Evolutionary conservation across 2,888 invertebrate species (phyloP).

Genomic region (Ischnus inquisitorius): DNA sequence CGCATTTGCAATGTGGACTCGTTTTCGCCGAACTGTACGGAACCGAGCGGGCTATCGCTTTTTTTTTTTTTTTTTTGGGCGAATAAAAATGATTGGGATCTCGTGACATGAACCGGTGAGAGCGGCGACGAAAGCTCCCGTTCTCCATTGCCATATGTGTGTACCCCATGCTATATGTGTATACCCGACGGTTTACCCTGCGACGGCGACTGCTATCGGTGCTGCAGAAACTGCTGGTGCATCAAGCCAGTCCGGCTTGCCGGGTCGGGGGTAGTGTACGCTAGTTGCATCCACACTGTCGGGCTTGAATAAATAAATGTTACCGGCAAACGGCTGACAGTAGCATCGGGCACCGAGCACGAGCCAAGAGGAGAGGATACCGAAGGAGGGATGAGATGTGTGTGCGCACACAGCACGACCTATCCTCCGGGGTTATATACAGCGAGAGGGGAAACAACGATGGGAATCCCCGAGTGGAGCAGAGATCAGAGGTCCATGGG

Average conservation of each 20-base stretch:
- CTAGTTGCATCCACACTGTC: conserved; percentile 53
- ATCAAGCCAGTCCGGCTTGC: conserved; percentile 36
- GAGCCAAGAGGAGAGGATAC: conserved; percentile 44
- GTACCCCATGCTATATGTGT: not conserved
- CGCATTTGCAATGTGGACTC: conserved; percentile 14
- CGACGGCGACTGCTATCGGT: conserved; percentile 30
- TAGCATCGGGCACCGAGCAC: conserved; percentile 53
- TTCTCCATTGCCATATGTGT: not conserved
- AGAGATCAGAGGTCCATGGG: conserved; percentile 30
- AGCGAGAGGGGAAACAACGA: conserved; percentile 3
- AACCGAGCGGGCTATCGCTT: conserved; percentile 26
- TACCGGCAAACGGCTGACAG: conserved; percentile 58
- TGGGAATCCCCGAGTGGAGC: conserved; percentile 3
- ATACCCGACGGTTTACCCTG: conserved; percentile 25
- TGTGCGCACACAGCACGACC: conserved; percentile 40
- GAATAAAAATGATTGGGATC: conserved; percentile 60
- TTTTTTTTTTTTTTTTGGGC: conserved; percentile 15
- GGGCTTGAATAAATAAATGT: conserved; percentile 68
- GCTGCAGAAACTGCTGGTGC: conserved; percentile 16
- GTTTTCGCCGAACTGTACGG: conserved; percentile 30
- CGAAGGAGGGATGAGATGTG: conserved; percentile 10
- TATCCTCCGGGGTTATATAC: conserved; percentile 12
- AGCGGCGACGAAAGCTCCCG: conserved; percentile 43
- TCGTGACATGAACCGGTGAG: conserved; percentile 50
- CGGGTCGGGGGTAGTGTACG: conserved; percentile 14